phyloP scores from a whole-genome alignment of 2,888 invertebrate species.

The Meteorus colon region DNA sequence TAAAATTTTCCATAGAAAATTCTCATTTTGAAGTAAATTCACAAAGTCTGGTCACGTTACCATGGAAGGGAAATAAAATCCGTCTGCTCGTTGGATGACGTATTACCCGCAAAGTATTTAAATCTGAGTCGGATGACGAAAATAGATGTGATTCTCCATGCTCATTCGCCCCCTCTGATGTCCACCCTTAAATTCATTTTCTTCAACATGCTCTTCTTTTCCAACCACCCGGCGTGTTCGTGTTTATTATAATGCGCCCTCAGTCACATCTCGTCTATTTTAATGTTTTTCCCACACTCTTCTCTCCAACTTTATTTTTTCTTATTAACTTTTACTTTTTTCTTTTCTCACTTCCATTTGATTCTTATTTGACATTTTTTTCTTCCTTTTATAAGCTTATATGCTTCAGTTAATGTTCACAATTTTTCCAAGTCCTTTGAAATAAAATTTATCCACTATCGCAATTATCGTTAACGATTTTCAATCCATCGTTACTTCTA shows the following conservation, averaged over 20 bases:
- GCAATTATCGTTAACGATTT: conserved; percentile 32
- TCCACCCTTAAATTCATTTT: conserved; percentile 7
- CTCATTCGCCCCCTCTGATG: conserved; percentile 28
- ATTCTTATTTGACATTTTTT: conserved; percentile 36
- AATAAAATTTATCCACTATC: conserved; percentile 13
- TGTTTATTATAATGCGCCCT: conserved; percentile 38
- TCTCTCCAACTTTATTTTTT: conserved; percentile 15
- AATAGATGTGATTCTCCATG: conserved; percentile 54
- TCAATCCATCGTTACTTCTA: conserved; percentile 17
- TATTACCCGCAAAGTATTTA: conserved; percentile 51
- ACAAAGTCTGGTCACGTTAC: conserved; percentile 42
- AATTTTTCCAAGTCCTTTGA: conserved; percentile 38
- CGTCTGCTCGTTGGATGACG: conserved; percentile 41
- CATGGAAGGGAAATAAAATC: conserved; percentile 40
- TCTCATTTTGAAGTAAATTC: conserved; percentile 27
- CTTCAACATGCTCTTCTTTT: conserved; percentile 2
- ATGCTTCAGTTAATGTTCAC: conserved; percentile 27
- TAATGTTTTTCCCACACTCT: conserved; percentile 21
- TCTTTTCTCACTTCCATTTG: background rate
- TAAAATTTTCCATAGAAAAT: conserved; percentile 38
- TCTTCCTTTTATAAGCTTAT: conserved; percentile 36
- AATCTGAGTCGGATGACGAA: conserved; percentile 49
- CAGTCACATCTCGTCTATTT: conserved; percentile 22
- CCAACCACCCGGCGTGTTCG: conserved; percentile 33
- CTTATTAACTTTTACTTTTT: background rate